Base-by-base conservation (phyloP, 2,113 vertebrate genomes). In the Pachypanchax playfairii region DNA sequence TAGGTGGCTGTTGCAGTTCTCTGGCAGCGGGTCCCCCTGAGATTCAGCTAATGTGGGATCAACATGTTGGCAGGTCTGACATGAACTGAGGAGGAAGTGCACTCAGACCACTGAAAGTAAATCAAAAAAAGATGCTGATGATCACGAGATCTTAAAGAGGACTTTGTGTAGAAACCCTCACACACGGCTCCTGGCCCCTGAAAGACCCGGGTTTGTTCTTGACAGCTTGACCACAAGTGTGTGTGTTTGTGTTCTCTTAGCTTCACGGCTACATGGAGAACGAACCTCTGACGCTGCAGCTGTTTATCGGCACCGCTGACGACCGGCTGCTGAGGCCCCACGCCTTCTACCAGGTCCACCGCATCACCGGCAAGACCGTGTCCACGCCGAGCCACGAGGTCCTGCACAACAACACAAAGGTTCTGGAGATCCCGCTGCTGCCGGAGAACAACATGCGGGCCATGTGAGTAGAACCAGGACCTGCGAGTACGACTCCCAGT, bases 301-400 rank as follows among this genome's bases (percentile, higher is more conserved):
- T 99, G 79, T 99, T 99, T 91, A 99, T 99, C 0, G 97, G 97
- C 70, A 99, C 97, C 0, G 97, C 97, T 1, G 97, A 99, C n/a
- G 97, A 99, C 91, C 88, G 97, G 74, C 93, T 98, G 80, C 93
- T 99, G 86, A 88, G 97, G 63, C 97, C 97, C 0, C 96, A 99
- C 31, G 96, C 97, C 75, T 99, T 99, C 93, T 99, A 99, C 91
- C 97, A 99, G 93, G 97, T 99, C 52, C 97, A 99, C 79, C 94
- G 97, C 4, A 98, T 99, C 92, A 99, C 97, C 0, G 97, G 97
- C 35, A 99, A 99, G 91, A 98, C 97, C 0, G 97, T 99, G 66
- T 97, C 96, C 73, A 99, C 96, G 21, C 95, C 94, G 80, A 99
- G 97, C 90, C 96, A 98, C 0, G 97, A 99, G 88, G 94, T 92